Conservation (phyloP, 2,888 invertebrate species). For the Malacosoma neustria region DNA sequence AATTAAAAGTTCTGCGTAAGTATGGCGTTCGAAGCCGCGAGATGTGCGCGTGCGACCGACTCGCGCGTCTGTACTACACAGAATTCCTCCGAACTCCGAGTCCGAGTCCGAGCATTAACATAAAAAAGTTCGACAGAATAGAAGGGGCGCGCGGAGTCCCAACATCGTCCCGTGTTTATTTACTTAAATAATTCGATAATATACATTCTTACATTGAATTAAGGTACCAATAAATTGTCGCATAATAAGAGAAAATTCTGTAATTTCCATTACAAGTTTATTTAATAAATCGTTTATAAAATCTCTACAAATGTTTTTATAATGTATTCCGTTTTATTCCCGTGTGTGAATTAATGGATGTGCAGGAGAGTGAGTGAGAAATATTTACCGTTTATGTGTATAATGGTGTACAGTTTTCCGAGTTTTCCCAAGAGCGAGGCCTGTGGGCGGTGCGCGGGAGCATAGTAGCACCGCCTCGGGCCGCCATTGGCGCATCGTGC, state of each 20-base stretch:
- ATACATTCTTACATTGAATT: no score
- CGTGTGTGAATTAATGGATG: no score
- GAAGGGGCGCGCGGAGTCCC: slow-evolving; percentile 46
- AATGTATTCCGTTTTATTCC: no score
- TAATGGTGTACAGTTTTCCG: slow-evolving; percentile 34
- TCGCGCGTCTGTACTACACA: slow-evolving; percentile 69
- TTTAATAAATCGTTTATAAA: no score
- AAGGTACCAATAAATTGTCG: no score
- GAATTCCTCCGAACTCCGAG: slow-evolving; percentile 58
- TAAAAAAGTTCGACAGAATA: slow-evolving; percentile 49
- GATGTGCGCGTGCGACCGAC: slow-evolving; percentile 61
- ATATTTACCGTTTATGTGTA: not conserved
- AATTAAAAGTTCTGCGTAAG: slow-evolving; percentile 6
- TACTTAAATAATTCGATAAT: slow-evolving; percentile 60
- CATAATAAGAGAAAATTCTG: no score
- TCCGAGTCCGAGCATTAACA: slow-evolving; percentile 37
- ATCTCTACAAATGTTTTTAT: no score
- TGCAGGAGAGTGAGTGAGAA: not conserved
- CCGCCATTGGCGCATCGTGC: slow-evolving; percentile 48
- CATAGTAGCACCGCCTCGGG: slow-evolving; percentile 48
- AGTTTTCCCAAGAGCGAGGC: slow-evolving; percentile 38
- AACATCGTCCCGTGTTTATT: slow-evolving; percentile 28
- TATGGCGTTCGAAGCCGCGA: slow-evolving; percentile 12
- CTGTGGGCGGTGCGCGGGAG: slow-evolving; percentile 57
- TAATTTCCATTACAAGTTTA: no score